These are phyloP conservation scores for Apocrypta bakeri DNA, from an alignment of 1,140 invertebrate genomes.

Conservation along the genomic window DNA sequence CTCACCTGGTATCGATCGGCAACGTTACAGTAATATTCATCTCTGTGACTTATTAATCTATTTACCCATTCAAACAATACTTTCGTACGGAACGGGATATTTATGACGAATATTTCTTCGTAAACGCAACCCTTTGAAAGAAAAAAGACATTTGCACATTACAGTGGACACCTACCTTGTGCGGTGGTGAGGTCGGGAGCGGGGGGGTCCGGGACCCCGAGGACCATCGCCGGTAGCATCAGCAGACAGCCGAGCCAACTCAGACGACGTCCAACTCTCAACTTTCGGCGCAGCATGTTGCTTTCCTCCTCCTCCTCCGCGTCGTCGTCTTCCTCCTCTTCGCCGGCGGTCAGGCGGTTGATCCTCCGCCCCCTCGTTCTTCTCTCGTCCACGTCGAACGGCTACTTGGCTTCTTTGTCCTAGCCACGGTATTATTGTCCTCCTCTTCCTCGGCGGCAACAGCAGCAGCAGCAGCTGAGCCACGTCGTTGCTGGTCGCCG, in stretches of 20 bases:
- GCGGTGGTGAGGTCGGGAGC: constrained; percentile 56
- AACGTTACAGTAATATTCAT: no score
- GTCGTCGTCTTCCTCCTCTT: constrained; percentile 41
- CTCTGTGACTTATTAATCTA: no score
- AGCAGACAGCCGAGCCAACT: constrained; percentile 47
- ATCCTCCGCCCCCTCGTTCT: constrained; percentile 43
- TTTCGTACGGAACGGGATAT: no score
- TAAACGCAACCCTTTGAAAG: no score
- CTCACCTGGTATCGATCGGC: no score
- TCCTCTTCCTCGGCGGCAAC: background rate
- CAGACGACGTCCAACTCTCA: constrained; percentile 42
- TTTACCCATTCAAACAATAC: no score
- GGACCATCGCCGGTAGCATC: constrained; percentile 49
- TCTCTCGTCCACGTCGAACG: background rate
- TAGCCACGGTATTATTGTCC: background rate
- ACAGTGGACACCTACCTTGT: constrained; percentile 58
- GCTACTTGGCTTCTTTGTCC: background rate
- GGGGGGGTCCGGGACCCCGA: constrained; percentile 59
- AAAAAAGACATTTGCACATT: no score
- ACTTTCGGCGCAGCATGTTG: constrained; percentile 37
- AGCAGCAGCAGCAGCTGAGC: background rate
- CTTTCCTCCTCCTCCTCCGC: constrained; percentile 46
- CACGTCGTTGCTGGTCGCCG: background rate
- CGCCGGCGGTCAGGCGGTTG: constrained; percentile 45
- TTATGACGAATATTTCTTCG: no score